These are phyloP conservation scores for Eidolon helvum DNA, from an alignment of 2,113 vertebrate species.

Conservation along the genomic window DNA sequence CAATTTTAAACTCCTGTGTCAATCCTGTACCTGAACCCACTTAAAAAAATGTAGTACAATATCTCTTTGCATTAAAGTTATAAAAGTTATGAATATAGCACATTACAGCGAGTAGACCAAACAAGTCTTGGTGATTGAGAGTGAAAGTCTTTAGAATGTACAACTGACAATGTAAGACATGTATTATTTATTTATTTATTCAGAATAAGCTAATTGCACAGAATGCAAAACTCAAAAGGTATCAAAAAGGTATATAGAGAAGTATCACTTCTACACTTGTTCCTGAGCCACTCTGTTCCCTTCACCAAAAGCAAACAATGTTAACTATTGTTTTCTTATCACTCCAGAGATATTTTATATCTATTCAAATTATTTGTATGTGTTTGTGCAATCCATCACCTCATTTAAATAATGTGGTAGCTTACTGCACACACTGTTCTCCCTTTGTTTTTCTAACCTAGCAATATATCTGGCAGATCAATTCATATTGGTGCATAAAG, in stretches of 20 bases:
- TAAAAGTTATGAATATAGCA: not conserved
- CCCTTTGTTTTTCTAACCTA: not conserved
- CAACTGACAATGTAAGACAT: not conserved
- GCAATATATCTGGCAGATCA: not conserved
- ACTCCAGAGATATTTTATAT: not conserved
- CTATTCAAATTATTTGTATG: not conserved
- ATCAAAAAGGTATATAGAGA: not conserved
- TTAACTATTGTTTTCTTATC: not conserved
- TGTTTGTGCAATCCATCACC: not conserved
- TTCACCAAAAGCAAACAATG: not conserved
- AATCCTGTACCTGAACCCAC: not conserved
- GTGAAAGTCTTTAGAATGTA: slow-evolving; percentile 22
- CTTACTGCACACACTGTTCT: not conserved
- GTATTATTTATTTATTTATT: not conserved
- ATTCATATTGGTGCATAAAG: not conserved
- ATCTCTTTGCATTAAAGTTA: slow-evolving; percentile 68
- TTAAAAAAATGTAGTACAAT: slow-evolving; percentile 22
- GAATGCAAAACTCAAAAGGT: not conserved
- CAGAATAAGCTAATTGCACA: not conserved
- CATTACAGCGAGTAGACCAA: slow-evolving; percentile 20
- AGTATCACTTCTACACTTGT: too few relatives aligned
- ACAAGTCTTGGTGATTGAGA: slow-evolving; percentile 47
- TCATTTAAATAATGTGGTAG: not conserved
- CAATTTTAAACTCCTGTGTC: not conserved
- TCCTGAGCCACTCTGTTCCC: not conserved